Evolutionary conservation across 2,888 invertebrate species (phyloP).

Genomic region (Drosophila engyochracea): DNA sequence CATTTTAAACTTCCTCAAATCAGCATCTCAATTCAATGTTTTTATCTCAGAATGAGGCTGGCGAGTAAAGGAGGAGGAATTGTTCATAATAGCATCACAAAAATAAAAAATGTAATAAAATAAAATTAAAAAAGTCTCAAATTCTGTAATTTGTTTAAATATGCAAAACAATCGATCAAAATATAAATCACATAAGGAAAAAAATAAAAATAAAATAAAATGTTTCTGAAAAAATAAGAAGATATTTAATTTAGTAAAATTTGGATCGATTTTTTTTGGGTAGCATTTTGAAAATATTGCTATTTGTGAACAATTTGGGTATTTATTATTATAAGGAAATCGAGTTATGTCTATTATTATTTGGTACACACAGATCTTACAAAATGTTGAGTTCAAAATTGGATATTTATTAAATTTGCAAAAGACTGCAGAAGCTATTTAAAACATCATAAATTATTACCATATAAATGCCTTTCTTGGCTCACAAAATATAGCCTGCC

Average conservation of each 20-base stretch:
- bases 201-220: not conserved
- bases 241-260: not conserved
- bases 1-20: not conserved
- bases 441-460: not conserved
- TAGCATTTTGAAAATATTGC: not conserved
- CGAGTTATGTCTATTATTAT: not conserved
- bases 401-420: not conserved
- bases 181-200: not conserved
- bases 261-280: not conserved
- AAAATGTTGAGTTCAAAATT: not conserved
- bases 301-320: not conserved
- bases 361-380: not conserved
- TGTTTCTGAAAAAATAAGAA: not conserved
- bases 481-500: not conserved
- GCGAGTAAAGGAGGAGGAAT: not conserved
- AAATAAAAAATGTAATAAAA: not conserved
- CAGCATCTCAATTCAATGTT: not conserved
- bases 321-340: not conserved
- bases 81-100: not conserved
- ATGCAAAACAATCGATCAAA: not conserved
- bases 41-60: not conserved
- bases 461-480: too few relatives aligned
- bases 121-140: not conserved
- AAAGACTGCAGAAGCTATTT: not conserved
- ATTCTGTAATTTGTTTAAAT: not conserved